These are phyloP conservation scores for Drosophila lutescens DNA, from an alignment of 2,888 invertebrate genomes.

Conservation along the genomic window DNA sequence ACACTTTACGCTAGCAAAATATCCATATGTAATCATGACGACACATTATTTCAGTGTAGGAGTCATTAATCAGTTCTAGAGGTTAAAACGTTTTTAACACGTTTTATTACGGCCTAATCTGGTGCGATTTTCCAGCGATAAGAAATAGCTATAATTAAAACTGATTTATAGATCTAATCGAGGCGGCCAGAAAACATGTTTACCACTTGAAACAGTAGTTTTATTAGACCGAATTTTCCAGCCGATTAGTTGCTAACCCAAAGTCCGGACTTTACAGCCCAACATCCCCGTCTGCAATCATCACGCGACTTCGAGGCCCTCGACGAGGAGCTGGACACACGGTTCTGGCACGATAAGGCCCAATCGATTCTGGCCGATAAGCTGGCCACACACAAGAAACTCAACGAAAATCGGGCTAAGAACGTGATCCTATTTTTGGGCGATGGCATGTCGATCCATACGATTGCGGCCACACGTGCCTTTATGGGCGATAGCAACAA, in stretches of 20 bases:
- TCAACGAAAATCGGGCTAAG: conserved; percentile 83
- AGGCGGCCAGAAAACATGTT: conserved; percentile 9
- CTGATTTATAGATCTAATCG: conserved; percentile 27
- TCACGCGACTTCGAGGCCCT: conserved; percentile 54
- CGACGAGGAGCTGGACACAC: conserved; percentile 68
- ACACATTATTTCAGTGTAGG: not conserved
- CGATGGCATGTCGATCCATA: conserved; percentile 90
- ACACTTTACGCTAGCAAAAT: too few relatives aligned
- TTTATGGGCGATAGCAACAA: conserved; percentile 88
- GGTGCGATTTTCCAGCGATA: conserved; percentile 4
- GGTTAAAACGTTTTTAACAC: conserved; percentile 25
- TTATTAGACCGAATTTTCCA: conserved; percentile 11
- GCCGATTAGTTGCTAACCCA: conserved; percentile 32
- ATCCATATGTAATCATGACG: not conserved
- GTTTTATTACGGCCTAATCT: conserved; percentile 8
- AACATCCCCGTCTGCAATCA: conserved; percentile 64
- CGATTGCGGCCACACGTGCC: conserved; percentile 87
- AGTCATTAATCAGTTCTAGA: not conserved
- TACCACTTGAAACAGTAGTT: conserved; percentile 7
- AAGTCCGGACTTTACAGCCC: conserved; percentile 45
- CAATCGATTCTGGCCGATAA: conserved; percentile 73
- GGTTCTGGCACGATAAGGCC: conserved; percentile 81
- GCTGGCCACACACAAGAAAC: conserved; percentile 54
- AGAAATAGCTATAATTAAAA: conserved; percentile 30
- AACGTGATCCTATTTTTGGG: conserved; percentile 90